Evolutionary conservation across 2,888 invertebrate genomes (phyloP).

Genomic region (Taphrorychus bicolor): DNA sequence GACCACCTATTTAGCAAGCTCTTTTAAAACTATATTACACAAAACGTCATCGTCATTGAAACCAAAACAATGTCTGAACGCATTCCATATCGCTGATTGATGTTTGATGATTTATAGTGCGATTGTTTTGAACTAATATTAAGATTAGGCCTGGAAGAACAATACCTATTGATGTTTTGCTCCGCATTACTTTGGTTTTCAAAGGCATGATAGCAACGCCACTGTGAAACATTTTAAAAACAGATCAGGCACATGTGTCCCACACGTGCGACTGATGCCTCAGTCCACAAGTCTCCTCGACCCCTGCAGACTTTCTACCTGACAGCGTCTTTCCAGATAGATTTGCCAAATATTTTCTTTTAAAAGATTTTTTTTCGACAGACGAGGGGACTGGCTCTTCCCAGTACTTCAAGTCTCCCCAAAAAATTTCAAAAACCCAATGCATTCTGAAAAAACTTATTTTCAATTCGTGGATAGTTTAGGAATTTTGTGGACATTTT

Average conservation of each 20-base stretch:
- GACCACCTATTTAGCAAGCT: neutral
- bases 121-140: neutral
- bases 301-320: conserved; percentile 38
- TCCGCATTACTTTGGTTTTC: neutral
- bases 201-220: conserved; percentile 7
- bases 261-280: conserved; percentile 50
- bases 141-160: neutral
- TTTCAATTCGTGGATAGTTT: no score
- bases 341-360: conserved; percentile 32
- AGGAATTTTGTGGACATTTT: no score
- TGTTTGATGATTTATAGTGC: neutral
- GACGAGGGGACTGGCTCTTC: no score
- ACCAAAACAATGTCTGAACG: conserved; percentile 1
- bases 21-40: neutral
- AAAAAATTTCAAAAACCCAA: no score
- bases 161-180: neutral
- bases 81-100: conserved; percentile 1
- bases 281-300: conserved; percentile 41
- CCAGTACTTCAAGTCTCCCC: no score
- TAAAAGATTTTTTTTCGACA: no score
- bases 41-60: neutral
- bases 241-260: conserved; percentile 48
- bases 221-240: conserved; percentile 31
- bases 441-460: no score
- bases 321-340: conserved; percentile 27